Conservation (phyloP, 2,888 invertebrate species). For the Rhorus exstirpatorius region DNA sequence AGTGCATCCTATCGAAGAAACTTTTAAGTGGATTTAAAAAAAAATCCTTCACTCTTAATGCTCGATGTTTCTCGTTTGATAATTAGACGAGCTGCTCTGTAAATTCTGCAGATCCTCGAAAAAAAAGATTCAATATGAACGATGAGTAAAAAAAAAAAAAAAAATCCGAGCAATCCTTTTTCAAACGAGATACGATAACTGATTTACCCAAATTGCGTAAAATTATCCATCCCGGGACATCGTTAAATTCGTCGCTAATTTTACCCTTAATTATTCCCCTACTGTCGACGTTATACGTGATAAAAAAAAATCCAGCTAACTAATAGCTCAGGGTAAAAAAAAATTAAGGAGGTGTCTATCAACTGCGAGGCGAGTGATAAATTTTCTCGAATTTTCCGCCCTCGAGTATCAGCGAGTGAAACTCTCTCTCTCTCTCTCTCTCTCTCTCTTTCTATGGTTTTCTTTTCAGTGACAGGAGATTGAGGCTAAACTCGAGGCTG, state of each 20-base stretch:
- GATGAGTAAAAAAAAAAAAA: no score
- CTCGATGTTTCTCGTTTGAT: no score
- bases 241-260: background rate
- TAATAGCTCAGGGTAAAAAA: background rate
- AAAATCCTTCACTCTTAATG: no score
- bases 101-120: no score
- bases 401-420: conserved; percentile 36
- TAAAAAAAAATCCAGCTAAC: background rate
- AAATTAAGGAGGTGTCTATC: conserved; percentile 34
- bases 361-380: conserved; percentile 47
- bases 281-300: background rate
- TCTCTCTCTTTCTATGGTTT: no score
- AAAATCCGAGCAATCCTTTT: no score
- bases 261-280: background rate
- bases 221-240: background rate
- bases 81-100: no score
- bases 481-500: conserved; percentile 12
- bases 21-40: background rate
- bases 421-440: no score
- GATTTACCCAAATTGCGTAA: background rate
- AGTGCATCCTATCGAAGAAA: conserved; percentile 21
- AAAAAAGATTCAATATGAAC: no score
- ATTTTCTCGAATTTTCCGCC: conserved; percentile 39
- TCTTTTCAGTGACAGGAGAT: conserved; percentile 4
- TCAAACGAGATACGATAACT: no score